A percentile compares a stretch with the other conserved stretches of the same genome.
Conservation (phyloP, 2,888 invertebrate species). For the Polyommatus iphigenia region DNA sequence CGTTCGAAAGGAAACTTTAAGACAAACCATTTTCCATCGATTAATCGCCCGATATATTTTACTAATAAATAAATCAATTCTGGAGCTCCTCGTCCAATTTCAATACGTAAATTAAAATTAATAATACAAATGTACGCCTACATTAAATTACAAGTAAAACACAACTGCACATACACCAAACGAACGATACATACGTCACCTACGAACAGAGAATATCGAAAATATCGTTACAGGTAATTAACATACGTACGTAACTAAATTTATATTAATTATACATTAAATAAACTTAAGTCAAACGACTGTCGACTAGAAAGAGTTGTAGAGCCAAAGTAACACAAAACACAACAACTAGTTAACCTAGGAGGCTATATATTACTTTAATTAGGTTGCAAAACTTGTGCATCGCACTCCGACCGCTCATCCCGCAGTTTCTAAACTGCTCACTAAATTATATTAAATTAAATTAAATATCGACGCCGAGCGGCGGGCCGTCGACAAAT, state of each 20-base stretch:
- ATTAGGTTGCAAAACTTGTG: slow-evolving; percentile 70
- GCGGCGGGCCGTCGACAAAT: slow-evolving; percentile 33
- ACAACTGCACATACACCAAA: slow-evolving; percentile 76
- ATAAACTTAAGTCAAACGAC: slow-evolving; percentile 43
- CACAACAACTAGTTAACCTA: slow-evolving; percentile 73
- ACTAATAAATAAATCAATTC: slow-evolving; percentile 77
- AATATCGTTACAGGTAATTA: slow-evolving; percentile 58
- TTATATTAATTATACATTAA: slow-evolving; percentile 46
- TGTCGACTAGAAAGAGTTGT: slow-evolving; percentile 59
- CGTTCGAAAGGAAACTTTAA: slow-evolving; percentile 34
- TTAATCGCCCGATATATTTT: slow-evolving; percentile 65
- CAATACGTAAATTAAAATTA: slow-evolving; percentile 53
- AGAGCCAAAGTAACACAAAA: slow-evolving; percentile 67
- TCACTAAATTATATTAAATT: slow-evolving; percentile 51
- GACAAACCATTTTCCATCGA: slow-evolving; percentile 42
- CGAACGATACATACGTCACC: slow-evolving; percentile 57
- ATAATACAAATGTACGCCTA: slow-evolving; percentile 69
- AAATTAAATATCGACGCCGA: slow-evolving; percentile 45
- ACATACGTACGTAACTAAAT: slow-evolving; percentile 50
- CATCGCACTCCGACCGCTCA: slow-evolving; percentile 51
- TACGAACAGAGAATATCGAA: slow-evolving; percentile 63
- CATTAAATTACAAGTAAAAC: slow-evolving; percentile 61
- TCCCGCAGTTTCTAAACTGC: slow-evolving; percentile 49
- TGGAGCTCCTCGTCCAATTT: slow-evolving; percentile 46
- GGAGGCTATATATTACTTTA: slow-evolving; percentile 51